Evolutionary conservation across 2,113 vertebrate species (phyloP).

Genomic region (Callospermophilus lateralis): DNA sequence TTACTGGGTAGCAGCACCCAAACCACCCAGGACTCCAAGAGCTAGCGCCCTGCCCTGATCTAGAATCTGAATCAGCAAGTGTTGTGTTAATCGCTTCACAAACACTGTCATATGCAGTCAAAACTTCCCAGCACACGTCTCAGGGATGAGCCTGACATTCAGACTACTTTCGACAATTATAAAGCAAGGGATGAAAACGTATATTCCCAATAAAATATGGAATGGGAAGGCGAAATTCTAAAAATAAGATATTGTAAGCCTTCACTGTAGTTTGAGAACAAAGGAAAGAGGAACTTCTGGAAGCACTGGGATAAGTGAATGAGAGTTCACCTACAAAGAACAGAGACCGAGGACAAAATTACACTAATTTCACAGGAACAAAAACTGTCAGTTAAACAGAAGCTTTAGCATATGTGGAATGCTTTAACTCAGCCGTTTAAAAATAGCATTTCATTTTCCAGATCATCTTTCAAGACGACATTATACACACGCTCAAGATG

Average conservation of each 20-base stretch:
- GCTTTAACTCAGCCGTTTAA: background rate
- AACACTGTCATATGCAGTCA: background rate
- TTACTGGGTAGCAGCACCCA: background rate
- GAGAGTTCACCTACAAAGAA: background rate
- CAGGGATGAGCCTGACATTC: slow-evolving; percentile 63
- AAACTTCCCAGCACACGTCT: background rate
- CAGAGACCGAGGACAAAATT: background rate
- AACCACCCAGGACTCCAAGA: background rate
- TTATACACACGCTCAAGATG: background rate
- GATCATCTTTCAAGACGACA: slow-evolving; percentile 28
- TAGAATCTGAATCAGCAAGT: slow-evolving; percentile 68
- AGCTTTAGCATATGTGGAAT: background rate
- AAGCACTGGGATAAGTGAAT: background rate
- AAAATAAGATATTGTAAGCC: background rate
- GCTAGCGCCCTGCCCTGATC: background rate
- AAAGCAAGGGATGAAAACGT: slow-evolving; percentile 26
- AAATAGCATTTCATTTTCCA: slow-evolving; percentile 29
- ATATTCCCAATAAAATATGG: background rate
- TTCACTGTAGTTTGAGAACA: slow-evolving; percentile 35
- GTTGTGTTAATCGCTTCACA: slow-evolving; percentile 53
- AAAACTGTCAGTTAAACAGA: slow-evolving; percentile 50
- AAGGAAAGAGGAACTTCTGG: background rate
- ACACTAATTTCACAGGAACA: slow-evolving; percentile 32
- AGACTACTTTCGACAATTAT: background rate
- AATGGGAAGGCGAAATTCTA: background rate